Base-by-base conservation (phyloP, 2,797 vertebrate species). In the Zalophus californianus region DNA sequence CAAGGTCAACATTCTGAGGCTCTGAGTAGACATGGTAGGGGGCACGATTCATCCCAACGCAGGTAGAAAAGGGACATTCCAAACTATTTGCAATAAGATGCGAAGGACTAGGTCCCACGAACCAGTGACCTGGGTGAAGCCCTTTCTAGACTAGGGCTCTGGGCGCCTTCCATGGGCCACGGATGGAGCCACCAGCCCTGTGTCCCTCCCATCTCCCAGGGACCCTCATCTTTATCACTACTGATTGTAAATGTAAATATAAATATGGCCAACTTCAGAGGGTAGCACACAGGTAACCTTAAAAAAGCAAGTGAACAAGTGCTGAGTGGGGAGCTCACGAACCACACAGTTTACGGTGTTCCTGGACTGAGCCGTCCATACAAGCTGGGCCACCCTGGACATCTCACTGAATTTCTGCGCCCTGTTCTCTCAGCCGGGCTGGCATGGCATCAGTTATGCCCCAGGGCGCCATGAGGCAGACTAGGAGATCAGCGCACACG, bases 321-420 rank as follows among this genome's bases (percentile, higher is more conserved):
- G 4, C 87, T 66, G 5, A 14, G 44, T 4, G 9, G 32, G 21
- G n/a, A 7, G 15, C 56, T 58, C 48, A 5, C 25, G 3, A 4
- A 12, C 5, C 1, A 10, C 8, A 41, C n/a, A 0, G 32, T 29
- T 8, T 25, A 56, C 14, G 16, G 11, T 20, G 32, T 62, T 35
- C 54, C 9, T 16, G 23, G 20, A 23, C 1, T 0, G 58, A 23
- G 11, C 20, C 35, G 3, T 1, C 38, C n/a, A 25, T 27, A 29
- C 2, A 9, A 50, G 50, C 48, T 3, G 9, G 4, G 21, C 66
- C 25, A 44, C 14, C 6, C 38, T 29, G 11, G 50, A 79, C 62
- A 32, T 1, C 25, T 38, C 9, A 35, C 13, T 62, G 13, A 7
- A 48, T 16, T 29, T 15, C 4, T 66, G 41, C 52, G 25, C 29